A percentile compares a stretch with the other conserved stretches of the same genome.
Evolutionary conservation across 2,113 vertebrate species (phyloP).

Genomic region (Lampris megalopsis): DNA sequence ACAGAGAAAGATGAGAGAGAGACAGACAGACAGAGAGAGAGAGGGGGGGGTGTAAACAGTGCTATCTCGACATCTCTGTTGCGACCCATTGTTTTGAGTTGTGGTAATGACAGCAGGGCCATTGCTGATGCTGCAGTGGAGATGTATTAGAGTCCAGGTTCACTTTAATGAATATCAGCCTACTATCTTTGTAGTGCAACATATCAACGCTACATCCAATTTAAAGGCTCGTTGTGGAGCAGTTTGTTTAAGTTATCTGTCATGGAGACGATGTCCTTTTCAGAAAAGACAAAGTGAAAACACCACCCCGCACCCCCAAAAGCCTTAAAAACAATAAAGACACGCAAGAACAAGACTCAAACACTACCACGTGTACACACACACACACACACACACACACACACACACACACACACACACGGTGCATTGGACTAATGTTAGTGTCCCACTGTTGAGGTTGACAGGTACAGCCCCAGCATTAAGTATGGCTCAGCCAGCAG

Average conservation of each 20-base stretch:
- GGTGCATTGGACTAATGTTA: too few relatives aligned
- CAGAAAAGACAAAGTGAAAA: conserved; percentile 20
- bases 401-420: not conserved
- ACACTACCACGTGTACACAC: not conserved
- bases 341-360: not conserved
- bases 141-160: not conserved
- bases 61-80: conserved; percentile 25
- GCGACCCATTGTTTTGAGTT: conserved; percentile 27
- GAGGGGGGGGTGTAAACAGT: not conserved
- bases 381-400: not conserved
- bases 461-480: too few relatives aligned
- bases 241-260: conserved; percentile 19
- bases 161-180: not conserved
- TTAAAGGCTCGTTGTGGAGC: too few relatives aligned
- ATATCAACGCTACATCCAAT: too few relatives aligned
- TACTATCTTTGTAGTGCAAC: not conserved
- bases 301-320: conserved; percentile 37
- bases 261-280: not conserved
- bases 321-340: conserved; percentile 16
- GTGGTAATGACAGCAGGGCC: not conserved
- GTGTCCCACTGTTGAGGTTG: too few relatives aligned
- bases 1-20: too few relatives aligned
- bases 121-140: not conserved
- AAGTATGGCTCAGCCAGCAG: too few relatives aligned
- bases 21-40: not conserved